These are phyloP conservation scores for Agrilus mali DNA, from an alignment of 2,888 invertebrate species.

Conservation along the genomic window DNA sequence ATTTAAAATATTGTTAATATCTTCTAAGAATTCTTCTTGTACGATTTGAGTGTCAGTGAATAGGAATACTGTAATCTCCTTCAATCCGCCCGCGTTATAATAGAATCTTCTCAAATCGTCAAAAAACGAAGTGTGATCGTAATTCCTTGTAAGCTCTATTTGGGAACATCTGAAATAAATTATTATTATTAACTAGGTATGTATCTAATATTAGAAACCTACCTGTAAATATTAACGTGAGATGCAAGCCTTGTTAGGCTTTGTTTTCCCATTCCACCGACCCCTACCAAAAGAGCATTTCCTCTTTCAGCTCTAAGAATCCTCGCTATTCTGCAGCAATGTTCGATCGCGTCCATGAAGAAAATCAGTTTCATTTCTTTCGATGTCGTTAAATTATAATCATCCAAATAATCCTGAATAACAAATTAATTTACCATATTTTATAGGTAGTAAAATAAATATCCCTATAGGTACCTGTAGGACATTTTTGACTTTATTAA, in stretches of 20 bases:
- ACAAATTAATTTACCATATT: conserved; percentile 1
- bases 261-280: conserved; percentile 81
- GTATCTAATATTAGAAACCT: too few species aligned
- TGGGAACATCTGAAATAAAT: conserved; percentile 56
- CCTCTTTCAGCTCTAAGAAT: conserved; percentile 78
- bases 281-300: conserved; percentile 77
- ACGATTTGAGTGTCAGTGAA: conserved; percentile 87
- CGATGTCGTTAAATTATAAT: conserved; percentile 64
- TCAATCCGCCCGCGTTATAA: conserved; percentile 60
- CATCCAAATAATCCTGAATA: conserved; percentile 66
- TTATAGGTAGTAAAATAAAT: not conserved
- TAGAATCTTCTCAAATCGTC: conserved; percentile 75
- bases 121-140: conserved; percentile 71
- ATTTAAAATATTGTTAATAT: conserved; percentile 84
- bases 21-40: conserved; percentile 81
- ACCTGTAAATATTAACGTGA: conserved; percentile 72
- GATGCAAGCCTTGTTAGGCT: conserved; percentile 76
- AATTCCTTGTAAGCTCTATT: conserved; percentile 74
- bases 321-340: conserved; percentile 72
- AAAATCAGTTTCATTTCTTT: conserved; percentile 77
- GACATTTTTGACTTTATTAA: conserved; percentile 54
- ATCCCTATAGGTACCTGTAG: conserved; percentile 52
- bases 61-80: conserved; percentile 68
- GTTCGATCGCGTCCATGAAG: conserved; percentile 82
- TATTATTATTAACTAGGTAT: too few species aligned